These are phyloP conservation scores for Bufotes viridis DNA, from an alignment of 2,797 vertebrate genomes.

Conservation along the genomic window DNA sequence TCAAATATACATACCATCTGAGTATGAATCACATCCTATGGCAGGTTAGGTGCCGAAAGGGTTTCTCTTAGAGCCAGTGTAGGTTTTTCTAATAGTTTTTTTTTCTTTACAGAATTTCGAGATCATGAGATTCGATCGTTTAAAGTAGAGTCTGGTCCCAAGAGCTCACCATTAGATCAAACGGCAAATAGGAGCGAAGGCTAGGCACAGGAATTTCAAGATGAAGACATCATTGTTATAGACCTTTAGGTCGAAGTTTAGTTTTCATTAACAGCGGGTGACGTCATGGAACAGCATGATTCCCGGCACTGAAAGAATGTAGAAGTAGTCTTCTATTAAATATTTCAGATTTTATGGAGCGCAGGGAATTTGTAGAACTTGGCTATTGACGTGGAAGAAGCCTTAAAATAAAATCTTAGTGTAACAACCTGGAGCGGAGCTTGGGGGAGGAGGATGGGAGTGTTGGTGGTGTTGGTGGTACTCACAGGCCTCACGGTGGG, in stretches of 20 bases:
- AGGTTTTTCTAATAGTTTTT: conserved; percentile 34
- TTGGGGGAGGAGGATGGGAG: too few relatives aligned
- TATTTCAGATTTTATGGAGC: neutral
- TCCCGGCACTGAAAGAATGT: neutral
- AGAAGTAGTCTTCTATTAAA: neutral
- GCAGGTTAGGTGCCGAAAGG: conserved; percentile 17
- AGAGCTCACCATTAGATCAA: conserved; percentile 36
- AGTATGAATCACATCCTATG: conserved; percentile 50
- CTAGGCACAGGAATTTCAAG: neutral
- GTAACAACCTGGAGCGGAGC: too few relatives aligned
- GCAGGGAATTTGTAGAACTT: neutral
- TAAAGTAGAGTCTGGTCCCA: conserved; percentile 11
- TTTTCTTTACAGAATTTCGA: neutral
- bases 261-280: neutral
- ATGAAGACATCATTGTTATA: neutral
- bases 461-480: too few relatives aligned
- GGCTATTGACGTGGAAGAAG: neutral
- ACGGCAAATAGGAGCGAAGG: neutral
- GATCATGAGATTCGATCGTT: neutral
- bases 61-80: conserved; percentile 12
- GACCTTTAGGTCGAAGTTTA: neutral
- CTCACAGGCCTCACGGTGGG: too few relatives aligned
- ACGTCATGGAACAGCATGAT: neutral
- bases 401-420: too few relatives aligned
- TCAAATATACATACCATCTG: conserved; percentile 62